A percentile compares a stretch with the other conserved stretches of the same genome.
phyloP scores from a whole-genome alignment of 2,888 invertebrate species.

The Drosophila yooni region DNA sequence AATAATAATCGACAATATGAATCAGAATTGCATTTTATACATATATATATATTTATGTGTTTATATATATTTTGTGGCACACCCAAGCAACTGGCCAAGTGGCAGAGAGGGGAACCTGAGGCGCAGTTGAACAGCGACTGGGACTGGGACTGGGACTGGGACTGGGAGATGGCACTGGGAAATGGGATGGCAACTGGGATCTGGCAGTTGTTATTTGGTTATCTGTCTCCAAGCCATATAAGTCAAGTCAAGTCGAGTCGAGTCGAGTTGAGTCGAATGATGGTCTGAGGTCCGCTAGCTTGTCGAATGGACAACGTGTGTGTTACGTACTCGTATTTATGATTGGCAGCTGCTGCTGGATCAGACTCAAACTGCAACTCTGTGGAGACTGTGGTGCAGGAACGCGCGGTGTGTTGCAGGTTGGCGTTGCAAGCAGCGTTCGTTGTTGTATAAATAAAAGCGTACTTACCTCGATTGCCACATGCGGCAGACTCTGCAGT shows the following conservation, averaged over 20 bases:
- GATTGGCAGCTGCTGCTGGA: conserved; percentile 65
- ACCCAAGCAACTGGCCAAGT: not conserved
- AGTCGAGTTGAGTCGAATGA: conserved; percentile 17
- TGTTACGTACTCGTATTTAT: conserved; percentile 72
- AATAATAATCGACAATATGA: not conserved
- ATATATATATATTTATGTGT: not conserved
- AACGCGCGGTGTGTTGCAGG: not conserved
- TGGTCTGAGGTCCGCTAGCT: conserved; percentile 13
- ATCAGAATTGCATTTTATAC: not conserved
- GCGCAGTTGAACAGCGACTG: conserved; percentile 48
- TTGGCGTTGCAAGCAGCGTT: conserved; percentile 65
- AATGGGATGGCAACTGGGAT: conserved; percentile 30
- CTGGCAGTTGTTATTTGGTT: conserved; percentile 77
- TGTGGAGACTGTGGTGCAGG: not conserved
- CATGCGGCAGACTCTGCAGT: conserved; percentile 55
- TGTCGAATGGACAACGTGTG: conserved; percentile 63
- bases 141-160: conserved; percentile 33
- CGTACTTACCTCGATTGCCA: conserved; percentile 66
- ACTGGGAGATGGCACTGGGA: conserved; percentile 14
- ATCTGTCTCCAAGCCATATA: conserved; percentile 76
- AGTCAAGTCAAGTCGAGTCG: conserved; percentile 23
- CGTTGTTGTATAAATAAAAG: conserved; percentile 70
- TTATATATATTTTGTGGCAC: not conserved
- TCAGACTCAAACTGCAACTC: not conserved
- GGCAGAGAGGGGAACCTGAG: not conserved